Evolutionary conservation across 2,113 vertebrate species (phyloP).

Genomic region (Australoheros scitulus): DNA sequence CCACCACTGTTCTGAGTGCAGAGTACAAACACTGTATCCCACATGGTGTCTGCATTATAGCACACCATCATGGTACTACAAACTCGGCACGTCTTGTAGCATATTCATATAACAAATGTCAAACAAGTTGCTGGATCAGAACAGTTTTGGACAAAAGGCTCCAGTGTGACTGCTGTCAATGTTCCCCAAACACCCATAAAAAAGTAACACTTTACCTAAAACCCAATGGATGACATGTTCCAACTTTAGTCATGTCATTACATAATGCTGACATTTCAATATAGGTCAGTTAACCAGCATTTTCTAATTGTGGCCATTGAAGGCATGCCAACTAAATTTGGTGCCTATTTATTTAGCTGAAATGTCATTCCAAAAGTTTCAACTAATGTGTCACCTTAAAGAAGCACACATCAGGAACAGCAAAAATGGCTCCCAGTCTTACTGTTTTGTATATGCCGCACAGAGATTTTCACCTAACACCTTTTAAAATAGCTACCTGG

Average conservation of each 20-base stretch:
- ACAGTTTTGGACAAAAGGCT: background rate
- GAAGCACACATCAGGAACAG: background rate
- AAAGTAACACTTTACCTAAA: conserved; percentile 19
- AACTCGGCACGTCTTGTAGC: background rate
- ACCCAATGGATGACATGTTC: background rate
- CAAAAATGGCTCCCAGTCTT: conserved; percentile 15
- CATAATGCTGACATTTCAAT: background rate
- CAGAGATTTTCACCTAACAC: background rate
- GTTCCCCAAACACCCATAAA: conserved; percentile 52
- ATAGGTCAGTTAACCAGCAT: too few species aligned
- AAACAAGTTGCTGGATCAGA: background rate
- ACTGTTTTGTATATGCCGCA: background rate
- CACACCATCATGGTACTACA: background rate
- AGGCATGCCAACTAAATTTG: background rate
- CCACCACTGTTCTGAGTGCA: background rate
- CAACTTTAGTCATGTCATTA: background rate
- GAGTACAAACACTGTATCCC: background rate
- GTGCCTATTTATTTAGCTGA: background rate
- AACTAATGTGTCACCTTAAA: background rate
- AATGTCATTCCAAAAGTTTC: conserved; percentile 7
- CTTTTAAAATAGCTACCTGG: background rate
- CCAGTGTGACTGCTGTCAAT: conserved; percentile 8
- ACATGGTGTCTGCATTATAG: background rate
- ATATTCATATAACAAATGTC: background rate
- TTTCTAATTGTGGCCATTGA: too few species aligned